Base-by-base conservation (phyloP, 2,113 vertebrate genomes). In the Xenus cinereus region DNA sequence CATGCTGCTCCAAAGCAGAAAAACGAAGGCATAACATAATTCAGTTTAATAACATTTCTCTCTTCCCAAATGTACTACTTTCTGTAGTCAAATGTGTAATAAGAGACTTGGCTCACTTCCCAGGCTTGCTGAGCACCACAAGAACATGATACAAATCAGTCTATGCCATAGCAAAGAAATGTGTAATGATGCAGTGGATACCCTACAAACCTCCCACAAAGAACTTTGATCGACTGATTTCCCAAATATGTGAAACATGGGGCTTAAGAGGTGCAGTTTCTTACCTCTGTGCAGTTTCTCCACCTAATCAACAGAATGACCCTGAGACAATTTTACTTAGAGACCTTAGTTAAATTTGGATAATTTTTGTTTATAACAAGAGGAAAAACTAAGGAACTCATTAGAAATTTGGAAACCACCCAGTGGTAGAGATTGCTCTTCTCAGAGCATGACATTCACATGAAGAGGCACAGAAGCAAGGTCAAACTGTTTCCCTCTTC, bases 81-180 rank as follows among this genome's bases (percentile, higher is more conserved):
- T 88, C 51, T 95, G 12, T 68, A 92, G 64, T 90, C 45, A 78
- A 81, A 92, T 60, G 16, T 68, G 83, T 85, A 92, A 88, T 43
- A 74, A 59, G 48, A 95, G 57, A 46, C 22, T 83, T 92, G 84
- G 80, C 84, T 84, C 18, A 30, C 20, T 57, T 89, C 73, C 73
- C 67, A 57, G 76, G 9, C 66, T 93, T 95, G 56, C 69, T 89
- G 86, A 90, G 57, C 56, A 87, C 68, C 69, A 32, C n/a, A 81
- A 89, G 56, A 89, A 87, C 73, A 76, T 78, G 51, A 84, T 68
- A 87, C 46, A 96, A 95, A 90, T 89, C 88, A 78, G 57, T 64
- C 51, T 50, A 56, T 78, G 53, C 45, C 69, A 46, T 87, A 84
- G 54, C 45, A 95, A 94, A 76, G 56, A 94, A 75, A 87, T 37